Conservation (phyloP, 2,888 invertebrate species). For the Macrophya alboannulata region DNA sequence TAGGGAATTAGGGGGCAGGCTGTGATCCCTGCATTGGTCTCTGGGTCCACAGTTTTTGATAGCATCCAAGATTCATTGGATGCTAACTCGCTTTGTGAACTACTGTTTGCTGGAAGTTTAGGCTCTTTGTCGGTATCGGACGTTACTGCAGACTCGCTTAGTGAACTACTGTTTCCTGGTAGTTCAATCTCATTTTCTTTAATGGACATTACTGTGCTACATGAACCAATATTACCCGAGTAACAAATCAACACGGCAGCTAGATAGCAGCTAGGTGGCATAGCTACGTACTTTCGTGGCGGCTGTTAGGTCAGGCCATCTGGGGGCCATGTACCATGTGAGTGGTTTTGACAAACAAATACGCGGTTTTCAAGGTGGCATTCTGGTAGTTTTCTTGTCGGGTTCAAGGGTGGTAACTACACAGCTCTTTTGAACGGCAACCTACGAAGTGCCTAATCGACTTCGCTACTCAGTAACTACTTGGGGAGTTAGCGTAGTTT, state of each 20-base stretch:
- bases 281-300: not conserved
- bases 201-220: not conserved
- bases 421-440: not conserved
- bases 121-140: too few species aligned
- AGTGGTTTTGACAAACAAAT: constrained; percentile 6
- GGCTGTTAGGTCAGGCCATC: not conserved
- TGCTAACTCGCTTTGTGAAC: too few species aligned
- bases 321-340: not conserved
- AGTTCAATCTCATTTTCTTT: not conserved
- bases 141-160: not conserved
- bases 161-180: not conserved
- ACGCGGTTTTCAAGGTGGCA: not conserved
- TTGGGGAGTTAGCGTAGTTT: too few species aligned
- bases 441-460: not conserved
- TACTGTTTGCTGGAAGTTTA: too few species aligned
- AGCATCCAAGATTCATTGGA: not conserved
- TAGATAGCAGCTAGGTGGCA: not conserved
- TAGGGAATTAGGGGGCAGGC: too few species aligned
- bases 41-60: constrained; percentile 2
- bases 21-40: not conserved
- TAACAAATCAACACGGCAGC: constrained; percentile 10
- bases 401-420: not conserved
- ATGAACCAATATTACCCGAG: not conserved
- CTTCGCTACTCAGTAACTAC: not conserved
- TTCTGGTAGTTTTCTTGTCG: not conserved